These are phyloP conservation scores for Nycticorax nycticorax DNA, from an alignment of 2,113 vertebrate genomes.

Conservation along the genomic window DNA sequence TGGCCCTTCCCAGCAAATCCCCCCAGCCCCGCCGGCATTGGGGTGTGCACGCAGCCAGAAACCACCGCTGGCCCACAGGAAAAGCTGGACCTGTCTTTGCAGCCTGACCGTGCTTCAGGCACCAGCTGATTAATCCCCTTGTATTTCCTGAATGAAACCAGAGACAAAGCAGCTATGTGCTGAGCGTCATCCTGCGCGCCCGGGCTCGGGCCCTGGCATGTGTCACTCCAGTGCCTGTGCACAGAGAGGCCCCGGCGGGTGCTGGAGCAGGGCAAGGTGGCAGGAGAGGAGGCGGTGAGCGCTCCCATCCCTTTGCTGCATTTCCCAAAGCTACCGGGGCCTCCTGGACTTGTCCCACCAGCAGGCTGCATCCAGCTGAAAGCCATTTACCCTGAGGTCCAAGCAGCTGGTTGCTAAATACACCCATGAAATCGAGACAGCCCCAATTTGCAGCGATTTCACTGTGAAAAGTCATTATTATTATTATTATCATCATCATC, in stretches of 20 bases:
- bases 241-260: neutral
- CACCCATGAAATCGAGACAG: neutral
- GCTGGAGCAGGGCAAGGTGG: neutral
- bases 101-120: neutral
- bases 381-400: neutral
- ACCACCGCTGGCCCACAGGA: fast-evolving
- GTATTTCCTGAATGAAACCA: constrained; percentile 64
- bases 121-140: constrained; percentile 41
- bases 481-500: neutral
- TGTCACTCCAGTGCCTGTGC: neutral
- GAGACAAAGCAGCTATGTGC: constrained; percentile 18
- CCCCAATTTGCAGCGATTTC: neutral
- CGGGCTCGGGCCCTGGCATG: neutral
- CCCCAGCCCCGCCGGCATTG: fast-evolving
- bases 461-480: neutral
- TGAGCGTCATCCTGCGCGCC: neutral
- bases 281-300: neutral
- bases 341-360: neutral
- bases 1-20: neutral
- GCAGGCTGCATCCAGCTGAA: neutral
- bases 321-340: neutral
- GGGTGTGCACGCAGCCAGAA: neutral
- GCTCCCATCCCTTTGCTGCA: neutral
- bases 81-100: neutral
- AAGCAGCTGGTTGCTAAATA: neutral